Conservation (phyloP, 2,113 vertebrate species). For the Erpornis zantholeuca region DNA sequence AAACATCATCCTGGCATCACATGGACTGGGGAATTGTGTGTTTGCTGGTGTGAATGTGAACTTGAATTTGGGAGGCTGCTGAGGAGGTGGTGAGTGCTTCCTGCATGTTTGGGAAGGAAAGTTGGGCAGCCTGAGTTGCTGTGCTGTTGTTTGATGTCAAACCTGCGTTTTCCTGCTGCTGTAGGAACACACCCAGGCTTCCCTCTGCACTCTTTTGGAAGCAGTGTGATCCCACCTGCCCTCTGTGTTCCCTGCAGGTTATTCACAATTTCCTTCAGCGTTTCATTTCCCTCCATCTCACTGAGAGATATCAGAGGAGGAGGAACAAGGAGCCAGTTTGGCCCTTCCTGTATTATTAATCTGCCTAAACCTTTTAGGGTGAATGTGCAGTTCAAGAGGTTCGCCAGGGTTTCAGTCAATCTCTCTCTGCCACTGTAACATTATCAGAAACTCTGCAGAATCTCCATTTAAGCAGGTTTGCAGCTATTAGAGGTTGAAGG, state of each 20-base stretch:
- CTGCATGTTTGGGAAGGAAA: rapidly evolving
- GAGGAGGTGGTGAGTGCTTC: neutral
- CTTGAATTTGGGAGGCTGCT: too few species aligned
- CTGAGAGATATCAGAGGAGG: neutral
- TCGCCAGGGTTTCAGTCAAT: neutral
- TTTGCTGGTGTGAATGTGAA: rapidly evolving
- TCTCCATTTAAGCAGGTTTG: neutral
- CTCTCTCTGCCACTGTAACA: neutral
- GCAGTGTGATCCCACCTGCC: neutral
- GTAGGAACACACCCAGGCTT: neutral
- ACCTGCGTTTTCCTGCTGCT: neutral
- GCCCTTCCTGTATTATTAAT: neutral
- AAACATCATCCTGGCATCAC: too few species aligned
- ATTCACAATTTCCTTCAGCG: neutral
- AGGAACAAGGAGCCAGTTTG: neutral
- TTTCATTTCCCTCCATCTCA: neutral
- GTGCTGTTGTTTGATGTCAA: neutral
- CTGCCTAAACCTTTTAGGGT: neutral
- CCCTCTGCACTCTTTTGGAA: neutral
- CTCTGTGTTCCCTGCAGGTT: neutral
- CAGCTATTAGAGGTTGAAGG: neutral
- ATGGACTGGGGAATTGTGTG: rapidly evolving
- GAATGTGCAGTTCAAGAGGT: neutral
- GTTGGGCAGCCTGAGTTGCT: neutral
- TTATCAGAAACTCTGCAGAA: neutral